Evolutionary conservation across 2,888 invertebrate genomes (phyloP), one percentile per base, ranked within the genome.

Genomic region (Clivina fossor): DNA sequence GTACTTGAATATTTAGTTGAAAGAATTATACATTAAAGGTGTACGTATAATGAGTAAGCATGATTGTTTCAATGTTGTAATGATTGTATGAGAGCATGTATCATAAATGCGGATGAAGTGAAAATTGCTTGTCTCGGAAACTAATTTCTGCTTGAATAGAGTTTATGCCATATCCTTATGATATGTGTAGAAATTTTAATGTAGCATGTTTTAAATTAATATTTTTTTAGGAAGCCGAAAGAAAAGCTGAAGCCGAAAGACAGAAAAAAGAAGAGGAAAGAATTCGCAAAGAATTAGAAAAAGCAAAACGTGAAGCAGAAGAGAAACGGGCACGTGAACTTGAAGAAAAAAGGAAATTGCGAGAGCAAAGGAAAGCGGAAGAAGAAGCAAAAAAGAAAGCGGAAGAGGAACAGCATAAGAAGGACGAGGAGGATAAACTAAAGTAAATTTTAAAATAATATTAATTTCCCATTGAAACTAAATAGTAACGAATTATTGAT

Each of bases 231-330:
- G 80, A 81, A 60, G 74, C 74, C n/a, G 79, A 78, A 58, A 76
- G 75, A 41, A 76, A 76, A 60, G 70, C 69, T 4, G 73, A 74
- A 43, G 78, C 78, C 57, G 80, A 80, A 58, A 79, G 79, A 53
- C 71, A 71, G 32, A 77, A 73, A 62, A 78, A 75, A 58, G 78
- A 77, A 56, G 79, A 79, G 57, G 79, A 80, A 55, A 74, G 74
- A 63, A 72, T 75, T 44, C 74, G 74, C 46, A 78, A 75, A 53
- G 78, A 79, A 61, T 71, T 79, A 44, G 79, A 76, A 69, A 69
- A 77, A 67, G 67, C 74, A 62, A 64, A 77, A 71, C 66, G 77
- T 69, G 67, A 78, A 71, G 69, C 76, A 58, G 66, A 79, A 70
- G 70, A 75, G 62, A 66, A 78, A 72, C 61, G 78, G 66, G 63